Percentiles rank a stretch among this genome's conserved stretches.
phyloP scores from a whole-genome alignment of 2,113 vertebrate genomes.

The Centrocercus urophasianus region DNA sequence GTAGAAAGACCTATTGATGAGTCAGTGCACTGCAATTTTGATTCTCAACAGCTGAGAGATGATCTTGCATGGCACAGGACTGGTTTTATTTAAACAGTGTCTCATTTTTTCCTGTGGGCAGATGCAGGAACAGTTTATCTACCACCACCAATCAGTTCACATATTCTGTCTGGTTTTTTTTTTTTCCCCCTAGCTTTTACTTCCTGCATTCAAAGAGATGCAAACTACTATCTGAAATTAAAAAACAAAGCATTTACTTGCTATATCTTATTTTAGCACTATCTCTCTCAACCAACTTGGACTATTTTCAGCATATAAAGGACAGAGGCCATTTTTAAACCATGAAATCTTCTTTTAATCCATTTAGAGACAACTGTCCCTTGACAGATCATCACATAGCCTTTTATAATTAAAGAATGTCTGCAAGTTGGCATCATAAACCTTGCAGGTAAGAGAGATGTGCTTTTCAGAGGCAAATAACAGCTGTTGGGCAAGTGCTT shows the following conservation, averaged over 20 bases:
- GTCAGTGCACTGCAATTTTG: slow-evolving; percentile 11
- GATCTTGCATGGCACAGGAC: background rate
- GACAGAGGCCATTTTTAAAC: slow-evolving; percentile 14
- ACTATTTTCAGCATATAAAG: background rate
- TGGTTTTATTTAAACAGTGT: slow-evolving; percentile 30
- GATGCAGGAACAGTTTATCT: slow-evolving; percentile 14
- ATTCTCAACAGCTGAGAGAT: slow-evolving; percentile 42
- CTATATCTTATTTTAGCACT: background rate
- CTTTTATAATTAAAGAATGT: slow-evolving; percentile 63
- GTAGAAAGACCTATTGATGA: background rate
- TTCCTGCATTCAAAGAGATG: background rate
- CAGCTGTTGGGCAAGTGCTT: background rate
- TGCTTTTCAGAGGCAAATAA: slow-evolving; percentile 34
- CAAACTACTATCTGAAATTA: background rate
- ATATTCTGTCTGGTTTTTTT: background rate
- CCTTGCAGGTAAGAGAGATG: background rate
- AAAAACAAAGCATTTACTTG: background rate
- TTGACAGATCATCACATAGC: slow-evolving; percentile 46
- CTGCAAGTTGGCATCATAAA: slow-evolving; percentile 62
- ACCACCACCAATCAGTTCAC: background rate
- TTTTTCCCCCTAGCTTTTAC: background rate
- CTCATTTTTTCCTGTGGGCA: slow-evolving; percentile 25
- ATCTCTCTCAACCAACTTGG: background rate
- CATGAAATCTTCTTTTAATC: slow-evolving; percentile 57
- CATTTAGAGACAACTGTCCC: slow-evolving; percentile 60